These are phyloP conservation scores for Ptyas mucosa DNA, from an alignment of 2,113 vertebrate genomes.

Conservation along the genomic window DNA sequence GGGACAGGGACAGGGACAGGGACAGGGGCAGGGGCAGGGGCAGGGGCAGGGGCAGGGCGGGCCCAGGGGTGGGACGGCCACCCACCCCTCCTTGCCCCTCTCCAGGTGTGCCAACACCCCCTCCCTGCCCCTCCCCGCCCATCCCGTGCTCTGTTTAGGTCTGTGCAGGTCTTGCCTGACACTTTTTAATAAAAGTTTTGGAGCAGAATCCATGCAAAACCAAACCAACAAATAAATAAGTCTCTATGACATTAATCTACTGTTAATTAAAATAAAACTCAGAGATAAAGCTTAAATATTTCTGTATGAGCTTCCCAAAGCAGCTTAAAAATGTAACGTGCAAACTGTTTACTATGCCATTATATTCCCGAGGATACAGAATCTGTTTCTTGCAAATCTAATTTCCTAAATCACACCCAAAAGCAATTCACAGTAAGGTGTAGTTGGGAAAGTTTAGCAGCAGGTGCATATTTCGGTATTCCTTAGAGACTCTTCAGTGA, in stretches of 20 bases:
- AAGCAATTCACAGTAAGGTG: constrained; percentile 19
- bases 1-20: no score
- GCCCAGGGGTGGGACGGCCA: no score
- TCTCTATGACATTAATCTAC: background rate
- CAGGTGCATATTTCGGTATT: constrained; percentile 30
- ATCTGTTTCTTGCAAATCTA: constrained; percentile 30
- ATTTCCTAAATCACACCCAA: constrained; percentile 33
- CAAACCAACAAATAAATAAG: background rate
- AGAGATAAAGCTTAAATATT: background rate
- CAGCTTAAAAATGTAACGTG: background rate
- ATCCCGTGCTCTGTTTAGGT: no score
- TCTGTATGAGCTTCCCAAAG: background rate
- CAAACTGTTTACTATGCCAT: constrained; percentile 35
- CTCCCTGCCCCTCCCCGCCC: no score
- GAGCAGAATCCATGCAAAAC: background rate
- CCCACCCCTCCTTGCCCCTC: no score
- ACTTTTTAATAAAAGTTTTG: background rate
- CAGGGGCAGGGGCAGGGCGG: no score
- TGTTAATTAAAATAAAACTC: constrained; percentile 20
- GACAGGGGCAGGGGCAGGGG: no score
- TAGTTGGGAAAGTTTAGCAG: constrained; percentile 29
- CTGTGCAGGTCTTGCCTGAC: no score
- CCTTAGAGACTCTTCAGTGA: constrained; percentile 19
- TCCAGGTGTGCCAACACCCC: no score
- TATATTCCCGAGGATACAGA: constrained; percentile 42